Evolutionary conservation across 1,140 invertebrate species (phyloP).

Genomic region (Trialeurodes vaporariorum): DNA sequence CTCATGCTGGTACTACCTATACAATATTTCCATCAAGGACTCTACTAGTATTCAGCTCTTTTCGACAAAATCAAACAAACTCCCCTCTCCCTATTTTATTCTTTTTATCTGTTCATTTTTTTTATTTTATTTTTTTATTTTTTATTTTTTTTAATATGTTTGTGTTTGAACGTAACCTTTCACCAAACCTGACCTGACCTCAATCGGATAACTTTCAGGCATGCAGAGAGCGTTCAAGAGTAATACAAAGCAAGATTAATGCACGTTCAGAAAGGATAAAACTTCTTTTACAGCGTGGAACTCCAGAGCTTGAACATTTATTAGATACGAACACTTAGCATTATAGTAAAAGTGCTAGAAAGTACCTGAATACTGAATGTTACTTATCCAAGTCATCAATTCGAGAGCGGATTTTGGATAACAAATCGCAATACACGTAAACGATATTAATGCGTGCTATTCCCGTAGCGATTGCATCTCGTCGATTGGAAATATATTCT

Average conservation of each 20-base stretch:
- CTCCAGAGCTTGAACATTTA: conserved; percentile 39
- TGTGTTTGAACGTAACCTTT: too few species aligned
- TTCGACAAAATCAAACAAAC: too few species aligned
- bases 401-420: background rate
- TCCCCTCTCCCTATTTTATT: too few species aligned
- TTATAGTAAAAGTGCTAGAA: background rate
- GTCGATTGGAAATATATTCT: background rate
- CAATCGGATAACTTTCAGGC: conserved; percentile 40
- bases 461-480: background rate
- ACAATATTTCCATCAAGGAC: too few species aligned
- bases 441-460: background rate
- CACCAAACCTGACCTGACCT: background rate
- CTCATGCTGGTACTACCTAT: too few species aligned
- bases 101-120: too few species aligned
- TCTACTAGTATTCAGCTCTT: too few species aligned
- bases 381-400: background rate
- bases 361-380: background rate
- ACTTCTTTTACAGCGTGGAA: conserved; percentile 68
- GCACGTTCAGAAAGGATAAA: conserved; percentile 77
- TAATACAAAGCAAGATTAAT: conserved; percentile 75
- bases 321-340: background rate
- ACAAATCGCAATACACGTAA: background rate
- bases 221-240: conserved; percentile 70
- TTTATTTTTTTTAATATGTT: conserved; percentile 7
- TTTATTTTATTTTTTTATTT: too few species aligned